phyloP scores from a whole-genome alignment of 2,888 invertebrate genomes.

The Lamproptera curius region DNA sequence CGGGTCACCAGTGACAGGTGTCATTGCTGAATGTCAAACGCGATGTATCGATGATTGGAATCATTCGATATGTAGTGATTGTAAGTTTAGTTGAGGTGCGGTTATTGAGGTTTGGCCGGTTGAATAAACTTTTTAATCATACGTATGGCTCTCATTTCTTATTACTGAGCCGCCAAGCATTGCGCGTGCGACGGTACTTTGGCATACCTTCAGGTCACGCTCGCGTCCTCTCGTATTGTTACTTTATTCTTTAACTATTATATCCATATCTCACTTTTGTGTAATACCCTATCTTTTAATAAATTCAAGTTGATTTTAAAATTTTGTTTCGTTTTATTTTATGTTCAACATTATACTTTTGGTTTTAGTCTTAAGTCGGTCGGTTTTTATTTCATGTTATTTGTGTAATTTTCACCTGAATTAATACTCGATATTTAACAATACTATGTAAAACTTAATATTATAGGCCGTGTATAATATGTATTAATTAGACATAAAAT shows the following conservation, averaged over 20 bases:
- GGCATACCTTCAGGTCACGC: not conserved
- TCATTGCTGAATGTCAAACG: constrained; percentile 1
- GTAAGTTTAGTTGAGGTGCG: not conserved
- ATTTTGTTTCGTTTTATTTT: constrained; percentile 38
- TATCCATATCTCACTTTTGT: constrained; percentile 38
- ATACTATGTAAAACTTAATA: constrained; percentile 6
- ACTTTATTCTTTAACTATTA: constrained; percentile 34
- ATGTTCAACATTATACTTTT: not conserved
- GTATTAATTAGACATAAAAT: constrained; percentile 15
- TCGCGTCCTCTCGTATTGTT: constrained; percentile 27
- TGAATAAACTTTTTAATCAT: constrained; percentile 1
- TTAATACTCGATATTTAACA: constrained; percentile 10
- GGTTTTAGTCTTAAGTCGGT: constrained; percentile 1
- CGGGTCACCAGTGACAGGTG: not conserved
- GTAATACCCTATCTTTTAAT: constrained; percentile 46
- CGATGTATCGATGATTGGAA: not conserved
- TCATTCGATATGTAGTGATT: not conserved
- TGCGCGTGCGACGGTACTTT: not conserved
- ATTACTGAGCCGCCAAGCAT: not conserved
- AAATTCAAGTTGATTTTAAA: constrained; percentile 56
- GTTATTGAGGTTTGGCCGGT: constrained; percentile 1
- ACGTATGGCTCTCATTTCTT: not conserved
- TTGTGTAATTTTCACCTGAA: constrained; percentile 7
- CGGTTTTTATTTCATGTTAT: not conserved
- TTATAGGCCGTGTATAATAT: constrained; percentile 12